Conservation (phyloP, 2,797 vertebrate genomes). For the Phaenicophaeus curvirostris region DNA sequence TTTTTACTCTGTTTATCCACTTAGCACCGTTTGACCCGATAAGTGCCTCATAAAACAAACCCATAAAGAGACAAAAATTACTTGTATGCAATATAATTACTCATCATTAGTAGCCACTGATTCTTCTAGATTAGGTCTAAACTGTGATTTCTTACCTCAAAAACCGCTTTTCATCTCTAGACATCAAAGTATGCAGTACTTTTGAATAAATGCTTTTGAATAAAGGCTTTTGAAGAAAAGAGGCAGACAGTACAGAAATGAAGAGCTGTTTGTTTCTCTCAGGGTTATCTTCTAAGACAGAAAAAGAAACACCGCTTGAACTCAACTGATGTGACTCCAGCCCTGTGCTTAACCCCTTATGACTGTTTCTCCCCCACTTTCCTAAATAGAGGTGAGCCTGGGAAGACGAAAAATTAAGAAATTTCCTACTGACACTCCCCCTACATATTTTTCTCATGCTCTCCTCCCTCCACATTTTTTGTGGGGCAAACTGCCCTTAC, state of each 20-base stretch:
- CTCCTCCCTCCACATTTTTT: fast-evolving
- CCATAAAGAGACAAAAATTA: constrained; percentile 45
- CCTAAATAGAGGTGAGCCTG: background rate
- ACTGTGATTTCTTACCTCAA: constrained; percentile 61
- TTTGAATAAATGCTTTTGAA: constrained; percentile 12
- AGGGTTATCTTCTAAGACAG: constrained; percentile 31
- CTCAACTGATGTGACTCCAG: background rate
- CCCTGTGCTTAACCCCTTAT: background rate
- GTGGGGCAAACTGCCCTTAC: background rate
- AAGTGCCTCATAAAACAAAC: constrained; percentile 22
- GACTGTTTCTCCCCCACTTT: background rate
- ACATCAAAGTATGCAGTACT: constrained; percentile 50
- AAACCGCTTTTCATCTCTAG: constrained; percentile 59
- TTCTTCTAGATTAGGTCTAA: constrained; percentile 49
- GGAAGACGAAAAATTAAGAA: background rate
- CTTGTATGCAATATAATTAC: constrained; percentile 14
- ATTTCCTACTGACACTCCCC: background rate
- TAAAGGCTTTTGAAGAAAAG: background rate
- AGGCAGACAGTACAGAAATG: constrained; percentile 12
- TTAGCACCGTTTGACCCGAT: constrained; percentile 18
- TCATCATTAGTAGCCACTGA: constrained; percentile 55
- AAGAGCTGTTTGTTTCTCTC: constrained; percentile 24
- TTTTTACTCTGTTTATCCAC: background rate
- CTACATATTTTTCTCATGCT: background rate
- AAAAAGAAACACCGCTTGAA: constrained; percentile 36